Base-by-base conservation (phyloP, 2,113 vertebrate genomes). In the Rhinoderma darwinii region DNA sequence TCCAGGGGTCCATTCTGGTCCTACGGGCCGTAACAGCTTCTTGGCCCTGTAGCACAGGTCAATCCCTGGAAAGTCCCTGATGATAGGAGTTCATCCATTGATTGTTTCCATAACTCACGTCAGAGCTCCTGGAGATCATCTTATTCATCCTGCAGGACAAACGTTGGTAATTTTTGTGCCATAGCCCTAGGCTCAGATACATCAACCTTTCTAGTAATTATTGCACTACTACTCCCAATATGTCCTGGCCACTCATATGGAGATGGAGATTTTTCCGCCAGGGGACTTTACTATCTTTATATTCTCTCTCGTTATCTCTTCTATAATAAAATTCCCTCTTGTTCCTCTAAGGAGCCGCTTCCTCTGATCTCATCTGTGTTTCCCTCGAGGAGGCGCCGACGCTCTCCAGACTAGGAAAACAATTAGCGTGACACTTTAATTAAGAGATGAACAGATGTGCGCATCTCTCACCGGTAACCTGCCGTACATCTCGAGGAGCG, bases 351-450 rank as follows among this genome's bases (percentile, higher is more conserved):
- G 83, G 68, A 88, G 80, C 30, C 0, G 5, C 10, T 79, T 54
- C 50, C 76, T 56, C 30, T 54, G 89, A 86, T 86, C 88, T 87
- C 14, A 82, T 89, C 88, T 82, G 86, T 88, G 85, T 89, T 90
- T 91, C 90, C 90, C 86, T 89, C 72, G 39, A 92, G 90, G 91
- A 90, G 91, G 91, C 91, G 91, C 88, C 84, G 89, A 90, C 86
- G 87, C 89, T 90, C 82, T 90, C 89, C 83, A 91, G 91, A 92
- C 92, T 91, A 88, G 92, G 88, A 89, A 91, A 91, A 91, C 91
- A 92, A 92, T 93, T 92, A 92, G 86, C 66, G 87, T 72, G 88
- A 89, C 91, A 91, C 88, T 90, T 92, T 93, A 93, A 93, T 93
- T 92, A 93, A 93, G 91, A 91, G 90, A 91, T 92, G 43, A 72